Evolutionary conservation across 2,797 vertebrate genomes (phyloP), one percentile per base, ranked within the genome.

Genomic region (Arrhamphus sclerolepis): DNA sequence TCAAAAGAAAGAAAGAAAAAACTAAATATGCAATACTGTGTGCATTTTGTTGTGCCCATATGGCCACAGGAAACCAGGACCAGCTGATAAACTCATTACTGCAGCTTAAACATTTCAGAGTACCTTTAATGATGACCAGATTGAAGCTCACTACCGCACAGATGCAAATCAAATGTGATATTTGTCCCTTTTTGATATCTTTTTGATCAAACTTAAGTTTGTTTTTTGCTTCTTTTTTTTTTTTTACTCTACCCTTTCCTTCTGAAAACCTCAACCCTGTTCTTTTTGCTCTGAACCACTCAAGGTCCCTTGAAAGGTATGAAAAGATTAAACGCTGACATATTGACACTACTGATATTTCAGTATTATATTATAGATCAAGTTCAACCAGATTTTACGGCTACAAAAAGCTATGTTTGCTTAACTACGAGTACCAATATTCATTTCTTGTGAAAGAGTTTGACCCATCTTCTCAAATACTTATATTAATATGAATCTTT

Each of bases 231-330:
- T 44, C 62, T 70, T 66, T 49, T 72, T 18, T 44, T 64, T 70
- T 66, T 49, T 56, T 26, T 44, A 19, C n/a, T 44, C 20, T 19
- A 78, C 39, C 54, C 63, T 70, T 63, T 70, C 57, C 66, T 53
- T 17, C 44, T 29, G 44, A 22, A 78, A 80, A 68, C 44, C 52
- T 60, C 75, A 70, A 64, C 57, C 66, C 46, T 81, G 46, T 84
- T 87, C 66, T 81, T 84, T 89, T 80, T 80, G 65, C 72, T 89
- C 87, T 88, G 88, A 90, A 85, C 86, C 82, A 77, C 76, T 90
- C 82, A 90, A 95, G 94, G 87, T 95, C 92, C 91, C 93, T 94
- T 82, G 92, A 94, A 94, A 95, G 94, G 94, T 94, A 95, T 87
- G 94, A 90, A 62, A 87, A 67, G 0, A 80, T 74, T 69, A 74